These are phyloP conservation scores for Aplysina aerophoba DNA, from an alignment of 37 sponge, comb jelly and placozoan genomes.

Conservation along the genomic window DNA sequence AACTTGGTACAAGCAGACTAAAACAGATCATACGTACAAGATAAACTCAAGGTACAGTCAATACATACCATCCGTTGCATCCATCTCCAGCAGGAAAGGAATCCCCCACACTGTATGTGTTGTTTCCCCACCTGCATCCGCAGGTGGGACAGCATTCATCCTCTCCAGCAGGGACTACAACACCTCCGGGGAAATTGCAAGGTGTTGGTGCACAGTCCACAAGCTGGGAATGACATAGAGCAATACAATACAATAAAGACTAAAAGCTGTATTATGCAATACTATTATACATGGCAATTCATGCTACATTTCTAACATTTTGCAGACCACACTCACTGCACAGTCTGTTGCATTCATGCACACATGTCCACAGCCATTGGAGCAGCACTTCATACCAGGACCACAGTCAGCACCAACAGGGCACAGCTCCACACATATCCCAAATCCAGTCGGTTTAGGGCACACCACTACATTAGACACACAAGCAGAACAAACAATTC, in stretches of 20 bases:
- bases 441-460: not conserved
- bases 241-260: too few relatives aligned
- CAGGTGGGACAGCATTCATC: conserved; percentile 18
- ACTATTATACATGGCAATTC: too few relatives aligned
- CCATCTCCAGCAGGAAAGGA: conserved; percentile 21
- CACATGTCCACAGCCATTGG: conserved; percentile 39
- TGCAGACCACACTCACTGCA: conserved; percentile 22
- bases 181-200: not conserved
- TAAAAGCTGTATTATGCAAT: too few relatives aligned
- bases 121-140: not conserved
- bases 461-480: too few relatives aligned
- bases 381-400: conserved; percentile 24
- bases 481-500: too few relatives aligned
- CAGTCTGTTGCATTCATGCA: not conserved
- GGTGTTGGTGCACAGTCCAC: too few relatives aligned
- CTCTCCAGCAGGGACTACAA: not conserved
- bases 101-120: not conserved
- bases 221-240: too few relatives aligned
- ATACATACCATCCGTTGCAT: conserved; percentile 10
- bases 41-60: too few relatives aligned
- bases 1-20: too few relatives aligned
- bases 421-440: conserved; percentile 28
- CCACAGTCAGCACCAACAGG: not conserved
- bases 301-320: too few relatives aligned
- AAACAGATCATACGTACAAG: too few relatives aligned